Evolutionary conservation across 2,797 vertebrate genomes (phyloP).

Genomic region (Meriones psammophilus): DNA sequence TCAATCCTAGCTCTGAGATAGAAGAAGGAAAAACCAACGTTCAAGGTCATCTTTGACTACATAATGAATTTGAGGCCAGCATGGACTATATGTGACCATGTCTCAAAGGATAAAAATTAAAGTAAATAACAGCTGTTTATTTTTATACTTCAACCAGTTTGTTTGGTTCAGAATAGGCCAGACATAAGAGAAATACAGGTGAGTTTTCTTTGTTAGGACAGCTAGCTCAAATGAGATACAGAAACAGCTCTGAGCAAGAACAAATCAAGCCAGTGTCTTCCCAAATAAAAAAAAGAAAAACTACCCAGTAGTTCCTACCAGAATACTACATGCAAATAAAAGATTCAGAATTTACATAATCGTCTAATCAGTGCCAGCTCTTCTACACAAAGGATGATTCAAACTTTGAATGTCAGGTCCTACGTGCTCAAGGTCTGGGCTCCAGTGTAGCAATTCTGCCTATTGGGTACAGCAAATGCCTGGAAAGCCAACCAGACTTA

Average conservation of each 20-base stretch:
- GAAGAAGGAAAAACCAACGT: background rate
- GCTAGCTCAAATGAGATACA: background rate
- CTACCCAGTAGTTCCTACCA: background rate
- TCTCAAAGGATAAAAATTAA: background rate
- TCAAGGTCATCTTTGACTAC: background rate
- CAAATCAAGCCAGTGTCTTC: background rate
- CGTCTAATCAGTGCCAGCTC: background rate
- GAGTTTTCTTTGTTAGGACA: background rate
- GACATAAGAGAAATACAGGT: background rate
- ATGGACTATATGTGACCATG: background rate
- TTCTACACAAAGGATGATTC: background rate
- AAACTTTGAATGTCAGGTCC: background rate
- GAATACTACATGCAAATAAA: background rate
- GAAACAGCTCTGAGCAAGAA: background rate
- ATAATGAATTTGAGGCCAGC: background rate
- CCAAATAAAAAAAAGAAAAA: background rate
- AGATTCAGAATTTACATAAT: too few relatives aligned
- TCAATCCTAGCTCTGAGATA: background rate
- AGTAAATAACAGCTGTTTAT: background rate
- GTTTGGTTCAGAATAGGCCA: background rate
- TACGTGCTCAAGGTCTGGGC: background rate
- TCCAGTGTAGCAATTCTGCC: background rate
- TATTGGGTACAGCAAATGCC: background rate
- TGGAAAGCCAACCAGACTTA: background rate
- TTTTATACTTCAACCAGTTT: background rate